These are phyloP conservation scores for Mirounga angustirostris DNA, from an alignment of 2,113 vertebrate genomes.

Conservation along the genomic window DNA sequence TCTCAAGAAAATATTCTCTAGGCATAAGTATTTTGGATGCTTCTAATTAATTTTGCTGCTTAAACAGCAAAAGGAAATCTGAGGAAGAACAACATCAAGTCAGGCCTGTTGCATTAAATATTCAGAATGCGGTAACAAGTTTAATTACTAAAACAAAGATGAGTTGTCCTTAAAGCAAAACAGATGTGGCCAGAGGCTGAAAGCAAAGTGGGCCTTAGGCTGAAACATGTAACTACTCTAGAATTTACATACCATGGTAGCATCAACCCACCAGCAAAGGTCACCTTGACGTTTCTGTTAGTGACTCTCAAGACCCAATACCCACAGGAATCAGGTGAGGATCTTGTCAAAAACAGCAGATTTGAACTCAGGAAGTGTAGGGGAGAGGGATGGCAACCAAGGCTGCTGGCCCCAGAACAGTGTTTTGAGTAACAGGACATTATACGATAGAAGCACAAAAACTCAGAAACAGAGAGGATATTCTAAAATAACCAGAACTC, in stretches of 20 bases:
- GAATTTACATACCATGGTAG: rapidly evolving
- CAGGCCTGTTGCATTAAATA: slow-evolving; percentile 37
- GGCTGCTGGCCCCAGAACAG: not conserved
- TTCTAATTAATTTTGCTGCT: slow-evolving; percentile 18
- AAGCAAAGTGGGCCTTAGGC: not conserved
- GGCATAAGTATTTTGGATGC: not conserved
- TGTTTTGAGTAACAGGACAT: not conserved
- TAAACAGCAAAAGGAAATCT: slow-evolving; percentile 57
- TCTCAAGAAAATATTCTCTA: slow-evolving; percentile 10
- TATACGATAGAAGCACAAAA: not conserved
- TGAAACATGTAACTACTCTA: not conserved
- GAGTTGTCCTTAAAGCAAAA: slow-evolving; percentile 35
- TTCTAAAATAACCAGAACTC: not conserved
- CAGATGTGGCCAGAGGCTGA: not conserved
- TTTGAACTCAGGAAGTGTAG: not conserved
- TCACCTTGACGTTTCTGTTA: not conserved
- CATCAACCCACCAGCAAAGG: not conserved
- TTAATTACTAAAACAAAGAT: slow-evolving; percentile 36
- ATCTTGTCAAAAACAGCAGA: not conserved
- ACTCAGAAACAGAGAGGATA: not conserved
- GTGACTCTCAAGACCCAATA: not conserved
- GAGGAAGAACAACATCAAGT: not conserved
- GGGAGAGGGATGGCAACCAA: not conserved
- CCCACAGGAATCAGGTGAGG: not conserved
- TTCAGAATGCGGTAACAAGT: slow-evolving; percentile 44